Base-by-base conservation (phyloP, 2,888 invertebrate genomes). In the Melolontha melolontha region DNA sequence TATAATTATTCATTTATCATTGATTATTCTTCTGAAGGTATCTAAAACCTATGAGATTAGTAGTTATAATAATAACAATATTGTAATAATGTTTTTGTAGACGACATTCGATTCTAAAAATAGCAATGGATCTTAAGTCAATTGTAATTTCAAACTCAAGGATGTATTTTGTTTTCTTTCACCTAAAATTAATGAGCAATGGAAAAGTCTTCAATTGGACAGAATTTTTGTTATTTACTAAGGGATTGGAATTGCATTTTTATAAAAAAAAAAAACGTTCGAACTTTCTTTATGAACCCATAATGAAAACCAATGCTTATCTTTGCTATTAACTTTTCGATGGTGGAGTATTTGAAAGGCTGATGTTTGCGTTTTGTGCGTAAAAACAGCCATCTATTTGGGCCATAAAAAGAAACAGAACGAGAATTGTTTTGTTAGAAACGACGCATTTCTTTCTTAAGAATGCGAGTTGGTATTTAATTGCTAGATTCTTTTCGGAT, bases 241-340 rank as follows among this genome's bases (percentile, higher is more conserved):
- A 59, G 47, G 34, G 34, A 34, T 10, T 11, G 59, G 44, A 47
- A 59, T 59, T 59, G 59, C 59, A 59, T 34, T 47, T 47, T 44
- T 10, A 8, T 34, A 34, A 59, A 16, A 47, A 47, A 34, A 59
- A 16, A 47, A 47, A 44, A 16, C 14, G 44, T 12, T 47, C 47
- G 14, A 14, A 8, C 14, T 59, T 44, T 16, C 14, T 16, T 44
- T 47, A 34, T 44, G 47, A 59, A 59, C 11, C 55, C 12, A 12
- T 44, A 47, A 34, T 29, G 29, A 42, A 57, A 44, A 7, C 29
- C 17, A 27, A 42, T 29, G 27, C 22, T 41, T 55, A 22, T 41
- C 40, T 41, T 16, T 29, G n/a, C n/a, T 22, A 51, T 12, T n/a
- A 29, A 29, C 12, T 54, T 54, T 54, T 16, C 16, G 16, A 39